Evolutionary conservation across 2,888 invertebrate species (phyloP).

Genomic region (Yponomeuta cagnagella): DNA sequence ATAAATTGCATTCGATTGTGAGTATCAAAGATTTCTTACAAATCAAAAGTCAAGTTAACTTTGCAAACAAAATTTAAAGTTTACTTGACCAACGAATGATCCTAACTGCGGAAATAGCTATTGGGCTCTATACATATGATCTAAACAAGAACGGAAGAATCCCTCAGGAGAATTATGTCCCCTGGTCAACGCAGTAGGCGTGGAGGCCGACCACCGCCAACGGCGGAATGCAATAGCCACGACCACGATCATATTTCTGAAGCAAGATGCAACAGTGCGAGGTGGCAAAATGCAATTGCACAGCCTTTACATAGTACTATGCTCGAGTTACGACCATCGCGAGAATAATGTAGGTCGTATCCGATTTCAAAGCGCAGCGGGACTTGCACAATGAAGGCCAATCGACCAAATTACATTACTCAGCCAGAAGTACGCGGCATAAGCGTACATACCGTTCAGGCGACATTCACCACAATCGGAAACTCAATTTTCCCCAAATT

Average conservation of each 20-base stretch:
- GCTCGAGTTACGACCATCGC: constrained; percentile 50
- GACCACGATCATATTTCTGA: constrained; percentile 18
- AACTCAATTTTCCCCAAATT: not conserved
- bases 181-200: constrained; percentile 3
- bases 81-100: too few species aligned
- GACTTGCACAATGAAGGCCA: constrained; percentile 42
- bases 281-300: constrained; percentile 10
- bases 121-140: not conserved
- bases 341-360: constrained; percentile 62
- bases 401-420: not conserved
- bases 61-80: too few species aligned
- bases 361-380: constrained; percentile 57
- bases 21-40: too few species aligned
- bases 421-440: not conserved
- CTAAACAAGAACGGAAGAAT: not conserved
- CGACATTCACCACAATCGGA: constrained; percentile 16
- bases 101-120: too few species aligned
- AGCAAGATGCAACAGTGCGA: constrained; percentile 16
- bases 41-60: too few species aligned
- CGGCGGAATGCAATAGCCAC: constrained; percentile 17
- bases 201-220: constrained; percentile 11
- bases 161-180: not conserved
- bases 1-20: too few species aligned
- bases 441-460: constrained; percentile 4
- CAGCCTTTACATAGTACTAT: constrained; percentile 34